Base-by-base conservation (phyloP, 1,140 invertebrate species). In the Eriosoma lanigerum region DNA sequence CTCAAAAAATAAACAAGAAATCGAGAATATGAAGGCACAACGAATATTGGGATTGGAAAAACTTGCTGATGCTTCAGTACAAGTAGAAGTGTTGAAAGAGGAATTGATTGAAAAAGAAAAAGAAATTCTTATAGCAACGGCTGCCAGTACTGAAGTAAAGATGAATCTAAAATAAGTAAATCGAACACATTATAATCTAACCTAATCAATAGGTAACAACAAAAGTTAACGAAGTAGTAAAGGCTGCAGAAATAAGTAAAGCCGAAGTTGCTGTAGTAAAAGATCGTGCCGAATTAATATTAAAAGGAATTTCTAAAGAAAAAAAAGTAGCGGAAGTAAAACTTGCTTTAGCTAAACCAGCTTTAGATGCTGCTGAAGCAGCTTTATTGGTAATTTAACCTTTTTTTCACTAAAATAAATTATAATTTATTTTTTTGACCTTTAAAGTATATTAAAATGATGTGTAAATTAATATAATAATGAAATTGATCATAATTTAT, bases 91-190 rank as follows among this genome's bases (percentile, higher is more conserved):
- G 58, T 87, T 98, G 46, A 97, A 96, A 85, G 92, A 92, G 86
- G 95, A 98, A 84, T 89, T 98, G 60, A 95, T 93, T 26, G 91
- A 93, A 15, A 98, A 98, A 93, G 96, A 98, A 86, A 91, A 93
- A 85, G 96, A 98, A 85, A 87, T 98, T 68, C 93, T 91, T 1
- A 89, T 93, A 81, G 96, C 96, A 24, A 95, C 93, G 1, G 88
- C 92, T 84, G 96, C 94, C 86, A 96, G 96, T 2, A 96, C 96
- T 85, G 90, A 90, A 81, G 93, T 83, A 82, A 1, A 60, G 15
- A 26, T 38, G 32, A 38, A 38, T 60, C 15, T 60, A 8, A 60
- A 26, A 1, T 26, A 3, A 26, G 13, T 58, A 58, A 15, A 58
- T 1, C 6, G n/a, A 15, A 29, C 26, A 6, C 24, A 8, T 29